A percentile compares a stretch with the other conserved stretches of the same genome.
Conservation (phyloP, 2,888 invertebrate genomes). For the Platypus cylindrus region DNA sequence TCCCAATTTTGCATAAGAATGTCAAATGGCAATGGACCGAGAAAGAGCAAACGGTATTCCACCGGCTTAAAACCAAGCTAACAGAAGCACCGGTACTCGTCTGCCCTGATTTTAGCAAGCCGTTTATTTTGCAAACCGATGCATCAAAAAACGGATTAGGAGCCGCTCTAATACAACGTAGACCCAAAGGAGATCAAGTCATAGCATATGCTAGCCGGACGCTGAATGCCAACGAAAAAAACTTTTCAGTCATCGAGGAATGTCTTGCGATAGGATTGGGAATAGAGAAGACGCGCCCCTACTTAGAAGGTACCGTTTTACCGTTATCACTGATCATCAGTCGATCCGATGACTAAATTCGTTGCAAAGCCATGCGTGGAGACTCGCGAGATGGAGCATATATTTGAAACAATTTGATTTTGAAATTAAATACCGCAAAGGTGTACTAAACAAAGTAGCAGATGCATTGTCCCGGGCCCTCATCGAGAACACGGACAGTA, state of each 20-base stretch:
- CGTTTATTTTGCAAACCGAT: not conserved
- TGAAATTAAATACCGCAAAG: no score
- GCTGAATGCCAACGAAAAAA: conserved; percentile 1
- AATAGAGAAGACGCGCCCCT: conserved; percentile 18
- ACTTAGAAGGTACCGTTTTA: no score
- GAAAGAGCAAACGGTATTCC: no score
- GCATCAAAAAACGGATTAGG: conserved; percentile 8
- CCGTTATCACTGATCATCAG: conserved; percentile 21
- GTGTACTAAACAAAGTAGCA: no score
- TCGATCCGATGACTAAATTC: conserved; percentile 16
- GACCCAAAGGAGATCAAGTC: conserved; percentile 1
- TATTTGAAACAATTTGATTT: no score
- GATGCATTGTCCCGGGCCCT: no score
- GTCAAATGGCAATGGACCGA: no score
- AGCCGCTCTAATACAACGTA: conserved; percentile 4
- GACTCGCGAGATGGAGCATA: conserved; percentile 19
- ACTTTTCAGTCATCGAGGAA: conserved; percentile 18
- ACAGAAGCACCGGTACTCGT: not conserved
- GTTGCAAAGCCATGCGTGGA: conserved; percentile 16
- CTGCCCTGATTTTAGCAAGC: not conserved
- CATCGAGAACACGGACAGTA: no score
- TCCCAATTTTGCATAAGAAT: conserved; percentile 4
- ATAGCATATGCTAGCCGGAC: conserved; percentile 7
- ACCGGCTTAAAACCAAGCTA: not conserved
- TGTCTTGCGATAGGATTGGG: conserved; percentile 20